Percentiles rank a stretch among this genome's conserved stretches.
Conservation (phyloP, 2,797 vertebrate genomes). For the Micromesistius poutassou region DNA sequence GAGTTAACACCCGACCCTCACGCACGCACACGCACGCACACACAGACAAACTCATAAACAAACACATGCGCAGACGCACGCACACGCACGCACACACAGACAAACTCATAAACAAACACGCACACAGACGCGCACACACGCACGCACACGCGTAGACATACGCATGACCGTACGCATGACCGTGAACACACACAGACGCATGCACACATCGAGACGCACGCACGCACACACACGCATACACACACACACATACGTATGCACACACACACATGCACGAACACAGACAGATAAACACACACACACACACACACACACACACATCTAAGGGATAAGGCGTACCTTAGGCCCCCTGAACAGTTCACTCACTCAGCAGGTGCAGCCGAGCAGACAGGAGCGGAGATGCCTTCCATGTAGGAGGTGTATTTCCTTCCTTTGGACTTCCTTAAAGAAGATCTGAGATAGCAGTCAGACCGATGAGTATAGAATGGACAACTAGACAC, state of each 20-base stretch:
- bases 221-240: no score
- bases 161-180: no score
- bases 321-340: neutral
- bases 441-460: slow-evolving; percentile 34
- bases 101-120: no score
- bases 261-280: neutral
- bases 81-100: no score
- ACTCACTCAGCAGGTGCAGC: slow-evolving; percentile 55
- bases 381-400: slow-evolving; percentile 56
- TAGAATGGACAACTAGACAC: slow-evolving; percentile 22
- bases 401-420: slow-evolving; percentile 53
- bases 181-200: no score
- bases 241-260: no score
- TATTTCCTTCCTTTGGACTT: slow-evolving; percentile 62
- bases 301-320: neutral
- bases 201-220: no score
- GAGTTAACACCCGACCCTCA: slow-evolving; percentile 46
- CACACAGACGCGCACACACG: neutral
- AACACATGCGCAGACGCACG: neutral
- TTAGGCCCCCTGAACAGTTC: slow-evolving; percentile 43
- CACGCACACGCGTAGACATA: no score
- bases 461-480: slow-evolving; percentile 27
- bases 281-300: no score
- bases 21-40: neutral
- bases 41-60: neutral